Evolutionary conservation across 2,113 vertebrate genomes (phyloP).

Genomic region (Notechis scutatus): DNA sequence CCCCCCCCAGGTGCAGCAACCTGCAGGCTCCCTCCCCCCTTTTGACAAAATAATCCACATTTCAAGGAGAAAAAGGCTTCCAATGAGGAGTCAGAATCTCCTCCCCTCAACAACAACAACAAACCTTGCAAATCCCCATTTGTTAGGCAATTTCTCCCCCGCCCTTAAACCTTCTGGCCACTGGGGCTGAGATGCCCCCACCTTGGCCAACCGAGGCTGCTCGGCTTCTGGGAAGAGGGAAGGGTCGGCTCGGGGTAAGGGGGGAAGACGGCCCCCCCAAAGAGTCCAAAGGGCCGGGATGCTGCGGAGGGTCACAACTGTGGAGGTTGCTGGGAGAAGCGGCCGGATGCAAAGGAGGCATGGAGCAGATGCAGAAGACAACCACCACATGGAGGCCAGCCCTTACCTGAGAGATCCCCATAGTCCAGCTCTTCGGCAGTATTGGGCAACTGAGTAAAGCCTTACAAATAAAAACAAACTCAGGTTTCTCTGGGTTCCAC

Average conservation of each 20-base stretch:
- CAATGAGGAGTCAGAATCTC: neutral
- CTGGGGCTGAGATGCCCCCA: neutral
- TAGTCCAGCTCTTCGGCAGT: constrained; percentile 80
- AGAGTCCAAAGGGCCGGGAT: neutral
- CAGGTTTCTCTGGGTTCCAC: constrained; percentile 73
- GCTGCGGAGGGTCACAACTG: constrained; percentile 17
- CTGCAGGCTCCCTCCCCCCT: neutral
- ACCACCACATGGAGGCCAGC: constrained; percentile 62
- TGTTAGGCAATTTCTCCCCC: neutral
- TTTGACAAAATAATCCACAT: neutral
- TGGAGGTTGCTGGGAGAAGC: constrained; percentile 35
- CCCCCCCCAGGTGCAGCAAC: neutral
- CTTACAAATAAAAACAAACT: constrained; percentile 82
- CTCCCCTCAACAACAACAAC: neutral
- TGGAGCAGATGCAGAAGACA: constrained; percentile 26
- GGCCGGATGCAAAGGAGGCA: constrained; percentile 48
- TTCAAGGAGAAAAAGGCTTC: neutral
- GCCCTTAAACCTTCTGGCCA: neutral
- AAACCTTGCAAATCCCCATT: neutral
- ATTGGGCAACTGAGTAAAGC: constrained; percentile 83
- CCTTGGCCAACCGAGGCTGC: constrained; percentile 8
- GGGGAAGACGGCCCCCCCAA: neutral
- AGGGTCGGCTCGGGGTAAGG: constrained; percentile 2
- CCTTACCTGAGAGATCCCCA: constrained; percentile 82
- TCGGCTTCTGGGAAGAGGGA: neutral